Evolutionary conservation across 2,113 vertebrate species (phyloP).

Genomic region (Nibea coibor): DNA sequence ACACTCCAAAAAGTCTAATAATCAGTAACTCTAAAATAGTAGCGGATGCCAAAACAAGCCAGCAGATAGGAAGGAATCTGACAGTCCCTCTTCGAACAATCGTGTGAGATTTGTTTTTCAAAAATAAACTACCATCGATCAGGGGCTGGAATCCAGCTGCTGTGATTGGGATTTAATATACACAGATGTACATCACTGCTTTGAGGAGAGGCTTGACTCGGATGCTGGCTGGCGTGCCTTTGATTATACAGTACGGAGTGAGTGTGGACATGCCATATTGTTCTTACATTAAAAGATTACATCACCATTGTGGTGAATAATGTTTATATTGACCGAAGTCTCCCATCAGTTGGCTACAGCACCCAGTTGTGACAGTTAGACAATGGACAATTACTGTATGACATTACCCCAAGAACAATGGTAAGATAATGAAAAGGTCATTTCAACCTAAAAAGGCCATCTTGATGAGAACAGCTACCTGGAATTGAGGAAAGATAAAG

Average conservation of each 20-base stretch:
- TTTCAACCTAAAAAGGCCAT: slow-evolving; percentile 35
- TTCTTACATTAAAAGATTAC: background rate
- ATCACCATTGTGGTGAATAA: background rate
- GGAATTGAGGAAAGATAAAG: slow-evolving; percentile 43
- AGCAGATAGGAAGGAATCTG: slow-evolving; percentile 43
- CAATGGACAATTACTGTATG: slow-evolving; percentile 14
- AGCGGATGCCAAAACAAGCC: slow-evolving; percentile 59
- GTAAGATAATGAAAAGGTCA: too few species aligned
- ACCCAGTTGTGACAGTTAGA: slow-evolving; percentile 9
- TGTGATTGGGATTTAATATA: slow-evolving; percentile 42
- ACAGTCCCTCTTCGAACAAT: slow-evolving; percentile 26
- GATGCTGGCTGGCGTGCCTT: slow-evolving; percentile 13
- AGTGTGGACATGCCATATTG: background rate
- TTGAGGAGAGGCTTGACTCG: slow-evolving; percentile 17
- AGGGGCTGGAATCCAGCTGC: slow-evolving; percentile 22
- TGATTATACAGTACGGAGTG: background rate
- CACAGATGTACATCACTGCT: slow-evolving; percentile 1
- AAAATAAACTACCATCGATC: slow-evolving; percentile 48
- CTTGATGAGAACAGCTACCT: slow-evolving; percentile 21
- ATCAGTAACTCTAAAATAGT: slow-evolving; percentile 40
- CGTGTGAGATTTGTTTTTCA: slow-evolving; percentile 45
- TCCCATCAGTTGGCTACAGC: background rate
- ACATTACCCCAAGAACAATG: background rate
- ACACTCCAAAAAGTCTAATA: slow-evolving; percentile 45
- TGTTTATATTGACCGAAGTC: background rate